These are phyloP conservation scores for Pardosa pseudoannulata DNA, from an alignment of 2,888 invertebrate genomes.

Conservation along the genomic window DNA sequence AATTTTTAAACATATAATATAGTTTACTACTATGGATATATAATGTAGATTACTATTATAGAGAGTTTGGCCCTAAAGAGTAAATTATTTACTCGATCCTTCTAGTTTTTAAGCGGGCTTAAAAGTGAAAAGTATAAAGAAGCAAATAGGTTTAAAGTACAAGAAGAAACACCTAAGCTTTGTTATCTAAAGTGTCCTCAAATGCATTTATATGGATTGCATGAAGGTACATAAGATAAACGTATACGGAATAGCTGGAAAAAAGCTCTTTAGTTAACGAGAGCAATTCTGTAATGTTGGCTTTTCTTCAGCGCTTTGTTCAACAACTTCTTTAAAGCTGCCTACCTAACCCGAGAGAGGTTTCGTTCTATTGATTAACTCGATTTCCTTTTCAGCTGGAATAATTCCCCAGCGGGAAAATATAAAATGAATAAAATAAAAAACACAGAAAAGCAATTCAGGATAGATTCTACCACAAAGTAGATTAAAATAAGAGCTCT, in stretches of 20 bases:
- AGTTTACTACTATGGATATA: no score
- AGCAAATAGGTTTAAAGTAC: no score
- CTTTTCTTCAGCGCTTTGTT: conserved; percentile 37
- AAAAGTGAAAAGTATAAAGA: no score
- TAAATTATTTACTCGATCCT: no score
- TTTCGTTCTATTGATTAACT: conserved; percentile 46
- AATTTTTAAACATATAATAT: no score
- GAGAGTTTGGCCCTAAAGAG: no score
- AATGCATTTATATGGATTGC: no score
- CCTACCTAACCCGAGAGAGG: conserved; percentile 21
- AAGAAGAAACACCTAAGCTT: no score
- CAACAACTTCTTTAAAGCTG: conserved; percentile 43
- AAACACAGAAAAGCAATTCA: conserved; percentile 48
- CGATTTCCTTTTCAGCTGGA: conserved; percentile 46
- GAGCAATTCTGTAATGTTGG: conserved; percentile 59
- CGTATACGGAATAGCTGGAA: not conserved
- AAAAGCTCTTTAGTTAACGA: conserved; percentile 34
- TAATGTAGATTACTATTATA: no score
- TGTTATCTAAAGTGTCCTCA: no score
- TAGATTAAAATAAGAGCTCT: conserved; percentile 61
- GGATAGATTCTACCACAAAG: conserved; percentile 37
- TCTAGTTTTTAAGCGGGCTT: no score
- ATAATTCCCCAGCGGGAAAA: conserved; percentile 15
- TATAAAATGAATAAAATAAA: conserved; percentile 33
- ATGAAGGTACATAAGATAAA: no score